Evolutionary conservation across 2,113 vertebrate species (phyloP), one percentile per base, ranked within the genome.

Genomic region (Trichomycterus rosablanca): DNA sequence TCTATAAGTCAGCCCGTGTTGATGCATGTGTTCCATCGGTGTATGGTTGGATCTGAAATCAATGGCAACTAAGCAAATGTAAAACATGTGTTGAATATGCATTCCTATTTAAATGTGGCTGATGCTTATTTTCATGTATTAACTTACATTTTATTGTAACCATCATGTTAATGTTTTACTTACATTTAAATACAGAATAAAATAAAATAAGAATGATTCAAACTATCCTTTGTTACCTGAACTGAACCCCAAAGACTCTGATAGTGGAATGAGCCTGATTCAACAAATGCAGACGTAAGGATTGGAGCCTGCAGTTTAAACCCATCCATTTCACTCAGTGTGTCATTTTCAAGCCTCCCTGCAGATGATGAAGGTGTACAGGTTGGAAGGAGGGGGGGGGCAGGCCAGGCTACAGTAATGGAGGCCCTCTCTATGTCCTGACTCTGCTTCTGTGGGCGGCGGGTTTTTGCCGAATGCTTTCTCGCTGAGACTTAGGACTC

Each of bases 311-410:
- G n/a, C 12, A 39, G 10, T 26, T 46, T 24, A 48, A 56, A 55
- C 43, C 22, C 10, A 23, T 39, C 67, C 19, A 63, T 62, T 62
- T 48, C 18, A 26, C 23, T 28, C 37, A 48, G 63, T 32, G 15
- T 72, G 48, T 63, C 67, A 78, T 79, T 75, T 73, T 35, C 60
- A 65, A 16, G 51, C 5, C 40, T 70, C 56, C 56, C 53, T 30
- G 24, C 50, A 61, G 52, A 34, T 67, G 74, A 80, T 75, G 37
- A 78, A 52, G 67, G 63, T 53, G 35, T 54, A 42, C 50, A 28
- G 14, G 30, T 50, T 59, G 43, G 61, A 72, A 77, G 73, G 57
- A 66, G 58, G 23, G n/a, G 73, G 57, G 65, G 58, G 23, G n/a
- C 18, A 34, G 56, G 48, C 68, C 10, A 14, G 46, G 54, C 53